Evolutionary conservation across 2,113 vertebrate genomes (phyloP).

Genomic region (Morone chrysops): DNA sequence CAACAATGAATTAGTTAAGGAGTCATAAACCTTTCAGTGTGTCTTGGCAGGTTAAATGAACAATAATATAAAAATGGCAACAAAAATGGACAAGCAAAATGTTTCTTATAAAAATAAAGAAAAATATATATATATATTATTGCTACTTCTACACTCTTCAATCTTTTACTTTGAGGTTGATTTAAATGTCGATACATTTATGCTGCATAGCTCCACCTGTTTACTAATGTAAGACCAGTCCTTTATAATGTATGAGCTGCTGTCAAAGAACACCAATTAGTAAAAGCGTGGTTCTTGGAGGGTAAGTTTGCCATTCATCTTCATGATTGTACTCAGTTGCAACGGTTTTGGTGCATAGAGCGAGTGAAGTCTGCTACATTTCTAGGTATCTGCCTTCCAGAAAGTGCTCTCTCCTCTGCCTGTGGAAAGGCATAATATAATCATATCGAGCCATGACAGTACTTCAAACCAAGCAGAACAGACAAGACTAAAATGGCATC

Average conservation of each 20-base stretch:
- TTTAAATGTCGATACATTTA: not conserved
- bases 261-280: slow-evolving; percentile 48
- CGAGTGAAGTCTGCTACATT: slow-evolving; percentile 32
- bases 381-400: slow-evolving; percentile 35
- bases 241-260: slow-evolving; percentile 20
- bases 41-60: not conserved
- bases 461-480: slow-evolving; percentile 67
- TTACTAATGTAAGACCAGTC: slow-evolving; percentile 17
- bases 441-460: slow-evolving; percentile 68
- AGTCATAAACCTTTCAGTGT: not conserved
- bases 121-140: too few relatives aligned
- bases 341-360: not conserved
- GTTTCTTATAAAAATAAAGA: not conserved
- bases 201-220: not conserved
- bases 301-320: slow-evolving; percentile 40
- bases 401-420: slow-evolving; percentile 25
- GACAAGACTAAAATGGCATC: slow-evolving; percentile 49
- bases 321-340: slow-evolving; percentile 10
- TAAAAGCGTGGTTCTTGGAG: slow-evolving; percentile 30
- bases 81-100: not conserved
- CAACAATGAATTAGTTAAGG: not conserved
- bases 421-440: slow-evolving; percentile 58
- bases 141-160: not conserved
- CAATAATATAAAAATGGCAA: not conserved
- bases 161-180: not conserved